These are phyloP conservation scores for Hirtodrosophila confusa DNA, from an alignment of 2,888 invertebrate genomes.

Conservation along the genomic window DNA sequence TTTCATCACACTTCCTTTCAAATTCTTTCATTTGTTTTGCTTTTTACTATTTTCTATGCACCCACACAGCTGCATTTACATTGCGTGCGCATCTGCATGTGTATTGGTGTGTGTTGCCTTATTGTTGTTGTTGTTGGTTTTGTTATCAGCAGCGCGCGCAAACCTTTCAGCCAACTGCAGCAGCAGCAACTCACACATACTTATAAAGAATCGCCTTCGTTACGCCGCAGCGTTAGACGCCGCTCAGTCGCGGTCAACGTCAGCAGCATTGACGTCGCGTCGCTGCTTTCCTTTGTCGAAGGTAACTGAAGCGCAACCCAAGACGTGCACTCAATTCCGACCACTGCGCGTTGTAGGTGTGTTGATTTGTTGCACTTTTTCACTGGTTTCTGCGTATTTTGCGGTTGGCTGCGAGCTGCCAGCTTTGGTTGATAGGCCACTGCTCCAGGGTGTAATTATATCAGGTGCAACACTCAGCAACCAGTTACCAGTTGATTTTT, in stretches of 20 bases:
- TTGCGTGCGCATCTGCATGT: constrained; percentile 13
- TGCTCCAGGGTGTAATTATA: not conserved
- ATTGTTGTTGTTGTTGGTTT: constrained; percentile 35
- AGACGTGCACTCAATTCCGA: constrained; percentile 54
- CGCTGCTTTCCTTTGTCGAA: constrained; percentile 65
- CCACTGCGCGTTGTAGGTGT: constrained; percentile 37
- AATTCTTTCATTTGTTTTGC: constrained; percentile 40
- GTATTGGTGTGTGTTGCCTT: constrained; percentile 28
- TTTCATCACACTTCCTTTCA: constrained; percentile 50
- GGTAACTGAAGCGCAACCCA: constrained; percentile 72
- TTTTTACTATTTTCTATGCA: constrained; percentile 47
- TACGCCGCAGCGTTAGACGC: constrained; percentile 43
- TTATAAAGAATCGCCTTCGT: constrained; percentile 21
- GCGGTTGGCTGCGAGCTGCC: constrained; percentile 31
- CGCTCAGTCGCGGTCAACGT: constrained; percentile 34
- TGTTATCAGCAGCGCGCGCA: constrained; percentile 51
- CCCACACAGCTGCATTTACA: constrained; percentile 30
- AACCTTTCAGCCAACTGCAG: constrained; percentile 31
- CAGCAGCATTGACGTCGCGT: constrained; percentile 22
- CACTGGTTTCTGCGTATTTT: constrained; percentile 50
- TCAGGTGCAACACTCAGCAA: no score
- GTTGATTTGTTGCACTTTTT: constrained; percentile 29
- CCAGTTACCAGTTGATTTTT: no score
- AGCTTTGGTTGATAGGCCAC: constrained; percentile 38
- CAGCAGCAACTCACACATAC: constrained; percentile 15